A percentile compares a stretch with the other conserved stretches of the same genome.
phyloP scores from a whole-genome alignment of 2,888 invertebrate species.

The Carabus problematicus region DNA sequence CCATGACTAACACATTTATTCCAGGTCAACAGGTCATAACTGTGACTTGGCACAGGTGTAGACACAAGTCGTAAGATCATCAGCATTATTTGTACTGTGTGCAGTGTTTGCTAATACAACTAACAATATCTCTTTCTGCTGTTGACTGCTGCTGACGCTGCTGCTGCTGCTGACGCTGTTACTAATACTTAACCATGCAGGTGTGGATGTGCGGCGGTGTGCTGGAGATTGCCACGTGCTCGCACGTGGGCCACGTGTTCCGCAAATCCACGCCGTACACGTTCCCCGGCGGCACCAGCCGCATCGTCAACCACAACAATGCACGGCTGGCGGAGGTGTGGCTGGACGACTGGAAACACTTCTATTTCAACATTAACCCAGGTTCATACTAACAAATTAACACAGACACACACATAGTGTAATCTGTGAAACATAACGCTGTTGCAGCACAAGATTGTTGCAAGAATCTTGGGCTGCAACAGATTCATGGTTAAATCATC shows the following conservation, averaged over 20 bases:
- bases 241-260: constrained; percentile 96
- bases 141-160: constrained; percentile 35
- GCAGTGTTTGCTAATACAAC: too few species aligned
- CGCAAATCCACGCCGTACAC: constrained; percentile 98
- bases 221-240: constrained; percentile 93
- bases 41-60: too few species aligned
- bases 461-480: too few species aligned
- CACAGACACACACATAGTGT: neutral
- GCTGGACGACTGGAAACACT: constrained; percentile 99
- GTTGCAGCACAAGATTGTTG: too few species aligned
- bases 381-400: constrained; percentile 63
- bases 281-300: constrained; percentile 96
- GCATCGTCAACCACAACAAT: constrained; percentile 98
- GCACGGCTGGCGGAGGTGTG: constrained; percentile 98
- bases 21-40: too few species aligned
- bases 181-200: constrained; percentile 60
- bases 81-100: too few species aligned
- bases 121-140: neutral
- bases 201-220: constrained; percentile 98
- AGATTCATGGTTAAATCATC: too few species aligned
- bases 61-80: too few species aligned
- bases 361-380: constrained; percentile 99
- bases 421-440: too few species aligned
- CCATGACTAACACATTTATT: too few species aligned
- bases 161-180: constrained; percentile 50